A percentile compares a stretch with the other conserved stretches of the same genome.
phyloP scores from a whole-genome alignment of 2,888 invertebrate genomes.

The Endotricha flammealis region DNA sequence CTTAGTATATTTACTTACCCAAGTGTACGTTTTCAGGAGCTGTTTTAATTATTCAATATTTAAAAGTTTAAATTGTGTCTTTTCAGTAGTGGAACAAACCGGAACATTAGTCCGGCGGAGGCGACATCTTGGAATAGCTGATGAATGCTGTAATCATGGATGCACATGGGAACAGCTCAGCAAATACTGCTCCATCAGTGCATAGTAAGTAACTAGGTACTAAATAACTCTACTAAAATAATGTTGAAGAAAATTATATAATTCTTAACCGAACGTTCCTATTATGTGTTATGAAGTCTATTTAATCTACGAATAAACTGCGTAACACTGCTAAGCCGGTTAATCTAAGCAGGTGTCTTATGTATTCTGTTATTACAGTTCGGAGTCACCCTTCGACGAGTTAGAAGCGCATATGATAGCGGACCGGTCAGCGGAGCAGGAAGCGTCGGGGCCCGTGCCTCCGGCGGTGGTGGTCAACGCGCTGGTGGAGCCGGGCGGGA shows the following conservation, averaged over 20 bases:
- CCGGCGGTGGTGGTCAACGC: slow-evolving; percentile 30
- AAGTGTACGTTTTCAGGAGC: not conserved
- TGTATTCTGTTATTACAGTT: slow-evolving; percentile 32
- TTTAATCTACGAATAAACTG: too few species aligned
- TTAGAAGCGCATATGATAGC: slow-evolving; percentile 64
- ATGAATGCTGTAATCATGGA: slow-evolving; percentile 63
- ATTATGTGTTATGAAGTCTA: too few species aligned
- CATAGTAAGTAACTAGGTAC: slow-evolving; percentile 47
- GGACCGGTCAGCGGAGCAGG: slow-evolving; percentile 57
- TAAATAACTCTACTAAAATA: too few species aligned
- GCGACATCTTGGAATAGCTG: slow-evolving; percentile 61
- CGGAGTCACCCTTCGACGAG: slow-evolving; percentile 58
- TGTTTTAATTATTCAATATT: not conserved
- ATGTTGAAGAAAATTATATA: too few species aligned
- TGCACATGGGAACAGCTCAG: slow-evolving; percentile 62
- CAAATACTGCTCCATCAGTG: slow-evolving; percentile 65
- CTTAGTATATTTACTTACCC: too few species aligned
- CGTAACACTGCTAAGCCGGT: too few species aligned
- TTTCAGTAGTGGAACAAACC: slow-evolving; percentile 63
- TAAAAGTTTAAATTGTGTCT: not conserved
- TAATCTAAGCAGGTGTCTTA: too few species aligned
- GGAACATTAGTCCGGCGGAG: slow-evolving; percentile 46
- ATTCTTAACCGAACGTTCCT: too few species aligned
- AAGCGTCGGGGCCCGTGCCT: slow-evolving; percentile 20
- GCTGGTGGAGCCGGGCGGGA: slow-evolving; percentile 26